Evolutionary conservation across 2,113 vertebrate genomes (phyloP), one percentile per base, ranked within the genome.

Genomic region (Centrocercus urophasianus): DNA sequence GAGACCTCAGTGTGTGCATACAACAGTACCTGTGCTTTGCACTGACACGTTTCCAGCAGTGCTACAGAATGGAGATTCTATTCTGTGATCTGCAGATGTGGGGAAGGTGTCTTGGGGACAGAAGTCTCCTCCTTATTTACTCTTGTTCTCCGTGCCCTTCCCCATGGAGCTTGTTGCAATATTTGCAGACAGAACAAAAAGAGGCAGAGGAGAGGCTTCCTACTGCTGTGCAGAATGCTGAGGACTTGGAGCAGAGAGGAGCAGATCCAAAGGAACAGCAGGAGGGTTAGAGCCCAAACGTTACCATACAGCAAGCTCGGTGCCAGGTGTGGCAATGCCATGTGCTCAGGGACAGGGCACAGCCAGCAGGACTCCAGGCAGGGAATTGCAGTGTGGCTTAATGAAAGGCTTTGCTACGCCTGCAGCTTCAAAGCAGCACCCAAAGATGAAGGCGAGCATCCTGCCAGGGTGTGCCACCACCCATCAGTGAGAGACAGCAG

Each of bases 181-280:
- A 79, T 93, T 96, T 95, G 85, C 85, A 91, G 91, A 78, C 61
- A 88, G 84, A 93, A 88, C 75, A 89, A 93, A 89, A 52, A 82
- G 36, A 88, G 52, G 85, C 47, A 57, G 84, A n/a, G 83, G 71
- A 91, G 47, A 88, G 22, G 52, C 60, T 96, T 81, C 72, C 71
- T 76, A 6, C 43, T n/a, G 42, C 82, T 80, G 34, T 60, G 54
- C 74, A 85, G 83, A 48, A 74, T 15, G 2, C 10, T 86, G 86
- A 32, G 54, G 59, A 43, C 69, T 71, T 77, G 13, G 34, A 93
- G 72, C 67, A 64, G 28, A 89, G 67, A 85, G 67, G 71, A 88
- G 81, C 77, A 92, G 40, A 48, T 77, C 84, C 77, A 34, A 48
- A 25, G 69, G 20, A 40, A 82, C 65, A 17, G 18, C 76, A 80